Evolutionary conservation across 2,797 vertebrate genomes (phyloP).

Genomic region (Myotis planiceps): DNA sequence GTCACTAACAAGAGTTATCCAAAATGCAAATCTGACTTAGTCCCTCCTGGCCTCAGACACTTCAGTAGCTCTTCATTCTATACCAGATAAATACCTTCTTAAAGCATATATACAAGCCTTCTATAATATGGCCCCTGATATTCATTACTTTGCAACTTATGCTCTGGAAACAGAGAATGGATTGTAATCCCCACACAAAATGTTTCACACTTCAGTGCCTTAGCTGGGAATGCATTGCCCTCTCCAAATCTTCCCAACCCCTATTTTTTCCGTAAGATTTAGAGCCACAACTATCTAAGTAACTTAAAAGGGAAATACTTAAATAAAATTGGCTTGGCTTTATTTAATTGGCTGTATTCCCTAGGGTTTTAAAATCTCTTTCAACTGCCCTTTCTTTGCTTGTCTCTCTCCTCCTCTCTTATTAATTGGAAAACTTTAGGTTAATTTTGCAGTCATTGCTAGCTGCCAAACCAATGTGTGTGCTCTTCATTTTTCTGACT

Average conservation of each 20-base stretch:
- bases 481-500: background rate
- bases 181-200: background rate
- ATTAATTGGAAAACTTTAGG: background rate
- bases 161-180: background rate
- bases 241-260: background rate
- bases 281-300: background rate
- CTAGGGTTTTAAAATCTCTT: background rate
- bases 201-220: background rate
- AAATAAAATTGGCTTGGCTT: background rate
- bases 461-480: background rate
- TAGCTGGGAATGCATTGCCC: background rate
- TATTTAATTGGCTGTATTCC: background rate
- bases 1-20: background rate
- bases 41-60: background rate
- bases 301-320: background rate
- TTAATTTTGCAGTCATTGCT: background rate
- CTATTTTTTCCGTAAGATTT: background rate
- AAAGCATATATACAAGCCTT: background rate
- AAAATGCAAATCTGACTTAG: background rate
- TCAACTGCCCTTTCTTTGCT: background rate
- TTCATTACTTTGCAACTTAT: background rate
- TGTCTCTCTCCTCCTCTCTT: background rate
- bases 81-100: background rate
- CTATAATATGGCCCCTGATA: background rate
- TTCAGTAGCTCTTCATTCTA: background rate